Evolutionary conservation across 1,140 invertebrate species (phyloP), one percentile per base, ranked within the genome.

Genomic region (Plodia interpunctella): DNA sequence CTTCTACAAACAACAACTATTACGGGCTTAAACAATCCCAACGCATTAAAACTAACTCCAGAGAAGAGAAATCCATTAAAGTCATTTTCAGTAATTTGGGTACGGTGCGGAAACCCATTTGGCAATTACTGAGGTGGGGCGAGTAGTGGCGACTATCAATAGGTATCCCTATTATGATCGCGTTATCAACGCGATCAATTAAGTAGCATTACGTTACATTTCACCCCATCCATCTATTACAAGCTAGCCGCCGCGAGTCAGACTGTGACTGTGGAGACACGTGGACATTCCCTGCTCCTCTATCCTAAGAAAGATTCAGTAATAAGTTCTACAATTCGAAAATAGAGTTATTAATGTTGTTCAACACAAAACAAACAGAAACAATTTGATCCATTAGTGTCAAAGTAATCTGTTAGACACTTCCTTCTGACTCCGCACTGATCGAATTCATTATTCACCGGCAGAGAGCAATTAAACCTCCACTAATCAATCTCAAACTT

Each of bases 401-500:
- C 70, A 68, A 71, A 76, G 73, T 84, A 85, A 88, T 83, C 76
- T 79, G 70, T 75, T 72, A 77, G 69, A 74, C 69, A 78, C 71
- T 78, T 76, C 79, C 72, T 75, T 78, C 72, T 81, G 82, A 85
- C 80, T 81, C 72, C 67, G 55, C 76, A 78, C 80, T 87, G 82
- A 89, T 87, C 78, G 87, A 84, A 84, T 89, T 87, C 83, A 87
- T 89, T 89, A 89, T 87, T 89, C 83, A 89, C 80, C 79, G 78
- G 75, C 78, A 79, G 82, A 83, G 81, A 87, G 87, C 85, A 89
- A 89, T 88, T 89, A 89, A 89, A 89, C 74, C 87, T 84, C 83
- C 80, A 88, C 87, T 89, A 89, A 89, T 89, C 87, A 89, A 89
- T 89, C 87, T 89, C 83, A 89, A 87, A 89, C 87, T 89, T 89